Conservation (phyloP, 2,797 vertebrate species). For the Scleropages formosus region DNA sequence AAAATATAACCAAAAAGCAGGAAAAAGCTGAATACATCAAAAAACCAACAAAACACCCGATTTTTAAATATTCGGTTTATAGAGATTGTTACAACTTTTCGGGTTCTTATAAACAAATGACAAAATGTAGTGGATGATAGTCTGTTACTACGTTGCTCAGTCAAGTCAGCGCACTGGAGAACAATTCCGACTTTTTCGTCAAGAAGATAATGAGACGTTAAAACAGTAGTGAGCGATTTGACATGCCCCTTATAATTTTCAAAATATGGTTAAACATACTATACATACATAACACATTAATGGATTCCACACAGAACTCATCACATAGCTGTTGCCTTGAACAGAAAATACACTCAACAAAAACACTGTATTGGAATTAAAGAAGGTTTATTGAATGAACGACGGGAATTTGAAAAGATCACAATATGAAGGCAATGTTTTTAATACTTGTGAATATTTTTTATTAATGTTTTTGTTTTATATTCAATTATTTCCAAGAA, state of each 20-base stretch:
- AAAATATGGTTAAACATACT: not conserved
- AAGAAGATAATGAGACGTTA: not conserved
- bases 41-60: no score
- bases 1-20: no score
- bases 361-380: slow-evolving; percentile 8
- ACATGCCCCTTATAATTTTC: not conserved
- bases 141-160: not conserved
- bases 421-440: not conserved
- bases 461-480: not conserved
- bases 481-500: not conserved
- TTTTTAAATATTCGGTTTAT: no score
- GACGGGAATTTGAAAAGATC: not conserved
- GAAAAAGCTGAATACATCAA: no score
- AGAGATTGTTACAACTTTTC: no score
- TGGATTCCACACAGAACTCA: no score
- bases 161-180: not conserved
- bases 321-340: no score
- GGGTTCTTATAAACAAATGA: no score
- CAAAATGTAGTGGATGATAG: no score
- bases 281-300: no score
- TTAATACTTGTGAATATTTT: not conserved
- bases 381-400: slow-evolving; percentile 25
- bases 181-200: not conserved
- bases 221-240: no score
- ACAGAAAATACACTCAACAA: not conserved